Evolutionary conservation across 1,140 invertebrate genomes (phyloP).

Genomic region (Meloidogyne exigua): DNA sequence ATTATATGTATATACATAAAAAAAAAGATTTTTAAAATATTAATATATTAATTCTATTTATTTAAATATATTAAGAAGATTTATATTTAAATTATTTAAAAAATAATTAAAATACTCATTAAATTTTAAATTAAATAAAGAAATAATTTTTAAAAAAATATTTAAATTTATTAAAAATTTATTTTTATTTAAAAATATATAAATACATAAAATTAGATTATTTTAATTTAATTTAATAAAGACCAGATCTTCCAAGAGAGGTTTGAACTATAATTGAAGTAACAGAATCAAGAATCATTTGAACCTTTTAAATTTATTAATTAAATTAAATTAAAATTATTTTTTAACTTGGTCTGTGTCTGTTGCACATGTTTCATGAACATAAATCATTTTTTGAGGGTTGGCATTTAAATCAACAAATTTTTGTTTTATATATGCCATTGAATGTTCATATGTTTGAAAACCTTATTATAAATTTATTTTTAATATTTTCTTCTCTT

Average conservation of each 20-base stretch:
- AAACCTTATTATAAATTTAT: constrained; percentile 81
- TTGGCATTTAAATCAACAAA: constrained; percentile 73
- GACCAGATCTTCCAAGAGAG: constrained; percentile 79
- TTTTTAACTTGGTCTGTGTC: constrained; percentile 86
- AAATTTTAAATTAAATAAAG: too few species aligned
- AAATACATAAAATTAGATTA: too few species aligned
- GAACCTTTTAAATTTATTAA: constrained; percentile 20
- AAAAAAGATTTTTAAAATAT: too few species aligned
- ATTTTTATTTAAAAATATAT: too few species aligned
- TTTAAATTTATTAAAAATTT: too few species aligned
- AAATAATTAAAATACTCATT: too few species aligned
- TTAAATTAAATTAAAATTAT: background rate
- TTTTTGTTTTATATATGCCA: constrained; percentile 33
- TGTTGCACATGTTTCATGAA: constrained; percentile 99
- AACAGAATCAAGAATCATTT: constrained; percentile 83
- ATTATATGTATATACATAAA: too few species aligned
- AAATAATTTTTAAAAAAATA: too few species aligned
- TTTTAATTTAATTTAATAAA: constrained; percentile 25
- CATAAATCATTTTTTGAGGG: constrained; percentile 96
- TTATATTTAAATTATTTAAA: too few species aligned
- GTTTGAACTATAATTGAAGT: constrained; percentile 99
- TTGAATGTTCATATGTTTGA: constrained; percentile 73
- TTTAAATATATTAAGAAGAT: too few species aligned
- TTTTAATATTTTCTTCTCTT: constrained; percentile 7
- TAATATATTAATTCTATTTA: too few species aligned